Base-by-base conservation (phyloP, 2,888 invertebrate species). In the Callosobruchus maculatus region DNA sequence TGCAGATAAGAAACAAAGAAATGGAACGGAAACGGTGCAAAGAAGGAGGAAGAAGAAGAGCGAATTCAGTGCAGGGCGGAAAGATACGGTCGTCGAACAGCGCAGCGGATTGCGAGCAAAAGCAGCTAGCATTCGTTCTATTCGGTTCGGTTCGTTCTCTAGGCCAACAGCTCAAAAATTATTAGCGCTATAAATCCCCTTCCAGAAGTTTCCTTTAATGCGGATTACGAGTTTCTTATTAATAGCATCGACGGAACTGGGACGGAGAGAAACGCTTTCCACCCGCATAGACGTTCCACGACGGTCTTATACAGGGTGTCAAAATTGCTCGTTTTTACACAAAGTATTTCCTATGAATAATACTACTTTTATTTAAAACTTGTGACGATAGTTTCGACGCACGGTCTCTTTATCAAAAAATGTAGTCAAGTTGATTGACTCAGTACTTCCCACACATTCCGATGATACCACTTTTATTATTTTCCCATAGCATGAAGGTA, bases 141-240 rank as follows among this genome's bases (percentile, higher is more conserved):
- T 3, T 9, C 30, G 9, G 3, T 26, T 2, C 26, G 3, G 7
- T 26, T 7, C 26, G 26, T 26, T 26, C 7, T 7, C 26, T 26
- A 26, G 26, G 49, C 49, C 49, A 49, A 68, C 5, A 68, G 21
- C 68, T 68, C 68, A 22, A 68, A 68, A 68, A 68, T 68, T 68
- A 68, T 68, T 68, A 22, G 68, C 7, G 68, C 68, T 21, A 68
- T 68, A 68, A 68, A 68, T 68, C 68, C 21, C 7, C 21, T 68
- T 21, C 21, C 68, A 68, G 68, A 68, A 68, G 68, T 21, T 68
- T 68, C 68, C 68, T 21, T 22, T 68, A 68, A 68, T 68, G 68
- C 68, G 68, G 68, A 68, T 68, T 68, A 68, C 68, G 22, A 68
- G 21, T 20, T 68, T 20, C 68, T 68, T 68, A 68, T 68, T 68